phyloP scores from a whole-genome alignment of 2,797 vertebrate species.

The Acridotheres tristis region DNA sequence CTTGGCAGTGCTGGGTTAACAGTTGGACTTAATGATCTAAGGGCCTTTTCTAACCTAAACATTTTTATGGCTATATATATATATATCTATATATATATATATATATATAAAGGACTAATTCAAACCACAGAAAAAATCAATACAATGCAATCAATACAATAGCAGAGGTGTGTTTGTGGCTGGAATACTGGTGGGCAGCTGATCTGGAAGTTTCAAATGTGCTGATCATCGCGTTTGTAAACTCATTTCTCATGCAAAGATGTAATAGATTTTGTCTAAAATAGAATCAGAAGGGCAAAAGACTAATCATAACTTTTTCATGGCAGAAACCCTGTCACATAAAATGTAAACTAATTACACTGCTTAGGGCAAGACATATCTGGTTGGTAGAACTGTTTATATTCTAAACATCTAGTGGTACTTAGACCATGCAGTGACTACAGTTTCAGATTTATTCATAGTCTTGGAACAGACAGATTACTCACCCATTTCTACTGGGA shows the following conservation, averaged over 20 bases:
- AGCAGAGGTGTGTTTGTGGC: background rate
- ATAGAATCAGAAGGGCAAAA: background rate
- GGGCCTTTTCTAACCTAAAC: background rate
- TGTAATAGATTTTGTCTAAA: background rate
- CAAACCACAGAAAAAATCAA: background rate
- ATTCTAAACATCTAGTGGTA: background rate
- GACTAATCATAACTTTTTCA: background rate
- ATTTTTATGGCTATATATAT: background rate
- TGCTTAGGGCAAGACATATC: conserved; percentile 6
- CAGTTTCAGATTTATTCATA: conserved; percentile 23
- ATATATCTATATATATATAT: background rate
- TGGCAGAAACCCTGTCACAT: background rate
- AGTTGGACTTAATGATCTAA: background rate
- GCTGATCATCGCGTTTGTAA: background rate
- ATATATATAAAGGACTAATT: background rate
- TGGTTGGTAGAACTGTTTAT: background rate
- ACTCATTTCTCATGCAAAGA: background rate
- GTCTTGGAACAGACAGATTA: background rate
- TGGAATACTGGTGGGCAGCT: background rate
- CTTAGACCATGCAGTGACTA: background rate
- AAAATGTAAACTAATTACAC: conserved; percentile 12
- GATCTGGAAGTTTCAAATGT: background rate
- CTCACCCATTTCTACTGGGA: background rate
- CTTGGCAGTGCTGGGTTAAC: background rate
- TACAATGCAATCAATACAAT: background rate